Conservation (phyloP, 1,140 invertebrate species). For the Ceratitis capitata region DNA sequence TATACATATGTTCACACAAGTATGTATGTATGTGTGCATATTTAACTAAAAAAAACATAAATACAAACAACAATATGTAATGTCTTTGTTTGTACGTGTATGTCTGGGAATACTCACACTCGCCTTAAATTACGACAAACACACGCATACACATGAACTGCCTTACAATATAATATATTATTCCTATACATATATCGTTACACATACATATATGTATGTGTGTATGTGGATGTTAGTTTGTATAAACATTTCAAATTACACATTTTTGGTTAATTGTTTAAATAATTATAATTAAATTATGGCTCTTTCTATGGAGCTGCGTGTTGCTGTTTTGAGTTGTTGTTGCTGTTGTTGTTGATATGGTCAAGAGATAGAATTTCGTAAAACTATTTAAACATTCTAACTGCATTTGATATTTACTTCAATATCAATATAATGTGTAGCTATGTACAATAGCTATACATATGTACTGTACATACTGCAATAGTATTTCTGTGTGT, state of each 20-base stretch:
- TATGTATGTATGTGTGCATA: not conserved
- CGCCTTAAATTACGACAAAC: too few species aligned
- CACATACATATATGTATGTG: not conserved
- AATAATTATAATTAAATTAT: constrained; percentile 36
- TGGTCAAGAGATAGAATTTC: constrained; percentile 16
- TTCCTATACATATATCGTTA: too few species aligned
- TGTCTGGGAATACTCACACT: too few species aligned
- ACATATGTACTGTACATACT: not conserved
- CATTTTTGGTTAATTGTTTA: constrained; percentile 23
- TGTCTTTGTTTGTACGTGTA: not conserved
- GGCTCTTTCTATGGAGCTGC: constrained; percentile 8
- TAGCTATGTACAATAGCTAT: not conserved
- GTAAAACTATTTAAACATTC: not conserved
- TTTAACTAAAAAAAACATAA: not conserved
- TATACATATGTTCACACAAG: not conserved
- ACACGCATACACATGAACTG: too few species aligned
- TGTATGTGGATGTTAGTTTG: not conserved
- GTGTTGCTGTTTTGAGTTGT: too few species aligned
- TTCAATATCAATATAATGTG: not conserved
- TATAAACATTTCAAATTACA: constrained; percentile 33
- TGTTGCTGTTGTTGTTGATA: not conserved
- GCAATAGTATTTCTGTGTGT: not conserved
- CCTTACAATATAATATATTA: too few species aligned
- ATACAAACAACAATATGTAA: too few species aligned
- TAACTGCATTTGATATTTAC: not conserved